phyloP scores from a whole-genome alignment of 2,888 invertebrate species.

The Mimumesa dahlbomi region DNA sequence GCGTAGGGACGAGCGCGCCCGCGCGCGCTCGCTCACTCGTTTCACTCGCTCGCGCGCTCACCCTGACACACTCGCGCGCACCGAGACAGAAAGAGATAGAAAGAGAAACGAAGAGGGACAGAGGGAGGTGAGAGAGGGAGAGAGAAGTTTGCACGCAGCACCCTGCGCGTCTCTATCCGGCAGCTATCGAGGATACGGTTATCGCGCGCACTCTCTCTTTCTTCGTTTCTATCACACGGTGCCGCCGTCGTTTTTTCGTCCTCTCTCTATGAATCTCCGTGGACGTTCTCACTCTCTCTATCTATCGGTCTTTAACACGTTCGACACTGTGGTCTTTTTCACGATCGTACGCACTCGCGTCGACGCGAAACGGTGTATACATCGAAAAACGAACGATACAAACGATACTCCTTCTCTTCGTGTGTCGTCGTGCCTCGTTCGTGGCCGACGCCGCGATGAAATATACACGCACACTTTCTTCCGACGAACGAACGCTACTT shows the following conservation, averaged over 20 bases:
- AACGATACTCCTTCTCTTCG: slow-evolving; percentile 32
- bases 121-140: not conserved
- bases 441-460: slow-evolving; percentile 52
- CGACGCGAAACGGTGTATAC: slow-evolving; percentile 20
- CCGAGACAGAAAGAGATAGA: not conserved
- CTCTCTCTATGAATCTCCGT: slow-evolving; percentile 35
- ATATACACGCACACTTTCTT: slow-evolving; percentile 46
- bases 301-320: slow-evolving; percentile 55
- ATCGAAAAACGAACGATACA: slow-evolving; percentile 25
- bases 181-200: slow-evolving; percentile 48
- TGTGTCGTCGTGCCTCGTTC: slow-evolving; percentile 28
- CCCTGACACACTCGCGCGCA: slow-evolving; percentile 4
- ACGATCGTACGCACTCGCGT: slow-evolving; percentile 35
- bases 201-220: slow-evolving; percentile 42
- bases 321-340: slow-evolving; percentile 37
- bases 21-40: slow-evolving; percentile 50
- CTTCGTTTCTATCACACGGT: slow-evolving; percentile 27
- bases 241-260: slow-evolving; percentile 34
- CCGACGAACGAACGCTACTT: too few species aligned
- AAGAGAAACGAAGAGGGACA: not conserved
- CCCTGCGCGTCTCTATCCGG: slow-evolving; percentile 51
- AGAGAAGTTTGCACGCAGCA: slow-evolving; percentile 47
- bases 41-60: slow-evolving; percentile 23
- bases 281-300: slow-evolving; percentile 29
- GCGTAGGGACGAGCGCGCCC: slow-evolving; percentile 44